phyloP scores from a whole-genome alignment of 2,797 vertebrate genomes.

The Coregonus ussuriensis region DNA sequence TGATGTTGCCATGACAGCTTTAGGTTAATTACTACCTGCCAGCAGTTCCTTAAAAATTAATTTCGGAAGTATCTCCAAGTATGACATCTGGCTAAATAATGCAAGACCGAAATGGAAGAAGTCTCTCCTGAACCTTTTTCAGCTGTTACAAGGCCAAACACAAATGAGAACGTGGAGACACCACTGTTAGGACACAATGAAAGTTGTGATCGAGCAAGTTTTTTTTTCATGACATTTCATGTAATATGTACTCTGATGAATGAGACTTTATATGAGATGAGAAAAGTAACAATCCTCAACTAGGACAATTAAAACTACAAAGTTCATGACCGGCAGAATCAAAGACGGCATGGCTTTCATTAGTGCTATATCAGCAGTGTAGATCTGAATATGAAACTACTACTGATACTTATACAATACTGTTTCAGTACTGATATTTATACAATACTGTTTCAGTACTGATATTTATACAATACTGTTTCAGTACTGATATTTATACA shows the following conservation, averaged over 20 bases:
- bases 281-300: no score
- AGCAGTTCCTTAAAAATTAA: constrained; percentile 50
- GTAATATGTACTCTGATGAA: neutral
- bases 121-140: neutral
- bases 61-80: constrained; percentile 33
- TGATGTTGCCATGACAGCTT: constrained; percentile 47
- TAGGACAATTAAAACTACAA: no score
- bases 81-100: constrained; percentile 42
- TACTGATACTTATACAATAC: no score
- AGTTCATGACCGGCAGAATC: no score
- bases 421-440: no score
- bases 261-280: neutral
- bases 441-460: no score
- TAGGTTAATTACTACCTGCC: constrained; percentile 50
- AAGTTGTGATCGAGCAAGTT: neutral
- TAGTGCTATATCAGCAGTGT: no score
- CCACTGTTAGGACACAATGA: neutral
- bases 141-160: neutral
- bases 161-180: neutral
- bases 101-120: constrained; percentile 9
- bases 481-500: neutral
- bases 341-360: no score
- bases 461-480: no score
- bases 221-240: neutral
- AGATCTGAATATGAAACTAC: no score